Percentiles rank a stretch among this genome's conserved stretches.
phyloP scores from a whole-genome alignment of 2,888 invertebrate species.

The Morpho achilles region DNA sequence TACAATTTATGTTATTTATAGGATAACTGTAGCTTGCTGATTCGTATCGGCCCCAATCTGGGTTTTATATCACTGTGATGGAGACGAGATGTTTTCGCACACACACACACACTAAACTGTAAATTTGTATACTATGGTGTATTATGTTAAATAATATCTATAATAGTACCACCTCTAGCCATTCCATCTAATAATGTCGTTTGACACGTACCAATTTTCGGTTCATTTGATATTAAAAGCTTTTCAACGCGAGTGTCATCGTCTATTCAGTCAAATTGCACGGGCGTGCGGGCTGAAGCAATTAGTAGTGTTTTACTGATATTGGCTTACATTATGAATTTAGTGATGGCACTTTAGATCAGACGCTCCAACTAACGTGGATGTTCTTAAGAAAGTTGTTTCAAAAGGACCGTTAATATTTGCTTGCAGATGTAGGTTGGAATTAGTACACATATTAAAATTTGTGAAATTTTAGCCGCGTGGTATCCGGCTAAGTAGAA shows the following conservation, averaged over 20 bases:
- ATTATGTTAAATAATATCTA: not conserved
- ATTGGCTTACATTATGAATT: conserved; percentile 33
- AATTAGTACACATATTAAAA: too few relatives aligned
- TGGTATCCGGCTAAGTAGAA: too few relatives aligned
- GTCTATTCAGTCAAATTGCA: conserved; percentile 48
- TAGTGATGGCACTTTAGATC: conserved; percentile 12
- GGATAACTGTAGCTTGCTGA: too few relatives aligned
- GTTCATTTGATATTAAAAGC: conserved; percentile 78
- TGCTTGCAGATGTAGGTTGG: too few relatives aligned
- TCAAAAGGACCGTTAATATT: too few relatives aligned
- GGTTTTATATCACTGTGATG: too few relatives aligned
- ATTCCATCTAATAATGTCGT: conserved; percentile 68
- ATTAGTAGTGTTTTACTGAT: conserved; percentile 38
- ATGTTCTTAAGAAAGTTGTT: conserved; percentile 1
- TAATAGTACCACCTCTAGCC: conserved; percentile 10
- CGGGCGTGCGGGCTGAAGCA: conserved; percentile 28
- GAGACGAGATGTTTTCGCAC: too few relatives aligned
- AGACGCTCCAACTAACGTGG: conserved; percentile 1
- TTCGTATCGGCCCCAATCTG: too few relatives aligned
- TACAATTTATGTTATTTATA: too few relatives aligned
- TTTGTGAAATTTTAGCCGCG: too few relatives aligned
- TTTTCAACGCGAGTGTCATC: conserved; percentile 59
- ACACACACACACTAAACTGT: too few relatives aligned
- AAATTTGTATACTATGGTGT: too few relatives aligned
- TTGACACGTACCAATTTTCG: conserved; percentile 76